phyloP scores from a whole-genome alignment of 2,113 vertebrate species.

The Pipra filicauda region DNA sequence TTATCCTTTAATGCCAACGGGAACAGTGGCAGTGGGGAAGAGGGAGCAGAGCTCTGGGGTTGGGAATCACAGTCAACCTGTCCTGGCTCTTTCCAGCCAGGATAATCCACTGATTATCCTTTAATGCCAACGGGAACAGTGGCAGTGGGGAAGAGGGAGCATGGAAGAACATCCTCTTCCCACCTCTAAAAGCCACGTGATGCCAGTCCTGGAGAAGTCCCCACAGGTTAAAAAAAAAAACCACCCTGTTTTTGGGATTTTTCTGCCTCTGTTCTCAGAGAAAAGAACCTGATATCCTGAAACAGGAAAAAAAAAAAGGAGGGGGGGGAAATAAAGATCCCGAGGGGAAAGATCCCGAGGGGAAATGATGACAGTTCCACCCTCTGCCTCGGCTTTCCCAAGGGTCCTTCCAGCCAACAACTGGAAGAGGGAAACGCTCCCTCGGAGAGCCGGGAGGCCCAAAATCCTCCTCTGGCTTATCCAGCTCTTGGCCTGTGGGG shows the following conservation, averaged over 20 bases:
- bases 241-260: accelerated
- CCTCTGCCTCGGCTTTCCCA: background rate
- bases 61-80: too few relatives aligned
- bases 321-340: background rate
- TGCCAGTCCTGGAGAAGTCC: background rate
- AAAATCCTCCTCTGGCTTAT: background rate
- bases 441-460: background rate
- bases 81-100: too few relatives aligned
- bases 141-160: background rate
- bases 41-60: background rate
- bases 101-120: too few relatives aligned
- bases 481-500: background rate
- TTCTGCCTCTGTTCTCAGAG: background rate
- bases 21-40: accelerated
- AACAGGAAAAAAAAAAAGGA: background rate
- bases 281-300: background rate
- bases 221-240: background rate
- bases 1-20: background rate
- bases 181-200: background rate
- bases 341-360: accelerated
- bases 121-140: accelerated
- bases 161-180: background rate
- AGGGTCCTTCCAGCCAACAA: background rate
- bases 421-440: background rate
- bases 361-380: background rate